phyloP scores from a whole-genome alignment of 2,888 invertebrate genomes.

The Melieria omissa region DNA sequence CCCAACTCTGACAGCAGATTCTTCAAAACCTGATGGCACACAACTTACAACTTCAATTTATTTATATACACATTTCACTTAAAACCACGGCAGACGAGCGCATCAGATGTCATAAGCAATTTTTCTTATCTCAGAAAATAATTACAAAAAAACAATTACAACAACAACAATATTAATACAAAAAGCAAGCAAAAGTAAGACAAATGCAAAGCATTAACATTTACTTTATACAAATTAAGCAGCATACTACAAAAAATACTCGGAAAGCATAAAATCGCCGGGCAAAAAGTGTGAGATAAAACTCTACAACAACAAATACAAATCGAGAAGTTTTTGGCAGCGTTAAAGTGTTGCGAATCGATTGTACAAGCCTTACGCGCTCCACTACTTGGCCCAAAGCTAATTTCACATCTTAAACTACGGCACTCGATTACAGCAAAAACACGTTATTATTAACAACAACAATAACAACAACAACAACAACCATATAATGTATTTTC shows the following conservation, averaged over 20 bases:
- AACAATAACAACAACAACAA: constrained; percentile 29
- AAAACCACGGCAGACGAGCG: too few relatives aligned
- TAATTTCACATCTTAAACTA: too few relatives aligned
- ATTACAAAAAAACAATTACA: constrained; percentile 10
- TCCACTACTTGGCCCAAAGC: too few relatives aligned
- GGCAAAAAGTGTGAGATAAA: constrained; percentile 29
- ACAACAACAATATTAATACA: constrained; percentile 9
- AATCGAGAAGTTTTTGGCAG: neutral
- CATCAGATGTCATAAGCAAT: neutral
- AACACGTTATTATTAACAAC: neutral
- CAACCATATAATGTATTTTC: constrained; percentile 50
- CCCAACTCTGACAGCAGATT: too few relatives aligned
- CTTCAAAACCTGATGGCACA: too few relatives aligned
- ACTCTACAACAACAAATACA: constrained; percentile 8
- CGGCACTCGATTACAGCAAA: too few relatives aligned
- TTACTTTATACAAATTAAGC: constrained; percentile 31
- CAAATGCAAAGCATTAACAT: constrained; percentile 34
- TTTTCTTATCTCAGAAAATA: neutral
- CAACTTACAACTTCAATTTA: too few relatives aligned
- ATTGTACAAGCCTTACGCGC: too few relatives aligned
- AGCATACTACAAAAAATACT: constrained; percentile 6
- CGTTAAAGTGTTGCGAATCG: too few relatives aligned
- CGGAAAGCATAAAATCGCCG: constrained; percentile 42
- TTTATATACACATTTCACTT: too few relatives aligned
- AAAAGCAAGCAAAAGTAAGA: constrained; percentile 8